Conservation (phyloP, 2,797 vertebrate genomes). For the Onychomys arenicola region DNA sequence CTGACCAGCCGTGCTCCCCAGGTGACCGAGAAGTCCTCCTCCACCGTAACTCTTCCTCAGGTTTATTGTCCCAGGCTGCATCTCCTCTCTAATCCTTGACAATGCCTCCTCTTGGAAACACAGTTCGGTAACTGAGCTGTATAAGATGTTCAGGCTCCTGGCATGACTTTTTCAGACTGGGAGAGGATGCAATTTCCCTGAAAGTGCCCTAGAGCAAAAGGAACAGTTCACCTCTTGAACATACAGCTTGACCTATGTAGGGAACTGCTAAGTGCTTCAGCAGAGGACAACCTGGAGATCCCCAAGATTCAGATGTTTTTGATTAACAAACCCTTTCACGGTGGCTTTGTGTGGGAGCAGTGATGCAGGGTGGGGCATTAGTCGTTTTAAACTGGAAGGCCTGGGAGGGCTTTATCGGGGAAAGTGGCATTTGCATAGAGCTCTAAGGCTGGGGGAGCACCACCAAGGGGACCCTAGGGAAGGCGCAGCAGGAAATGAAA, state of each 20-base stretch:
- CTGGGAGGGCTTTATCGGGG: neutral
- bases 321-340: neutral
- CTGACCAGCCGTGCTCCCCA: neutral
- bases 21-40: neutral
- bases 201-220: neutral
- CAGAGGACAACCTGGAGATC: neutral
- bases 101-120: neutral
- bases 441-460: neutral
- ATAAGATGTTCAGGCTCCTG: neutral
- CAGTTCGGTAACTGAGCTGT: neutral
- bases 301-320: neutral
- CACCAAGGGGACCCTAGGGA: neutral
- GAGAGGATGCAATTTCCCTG: neutral
- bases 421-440: neutral
- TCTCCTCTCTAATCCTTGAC: neutral
- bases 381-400: neutral
- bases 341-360: neutral
- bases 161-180: neutral
- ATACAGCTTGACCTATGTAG: neutral
- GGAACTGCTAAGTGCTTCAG: slow-evolving; percentile 14
- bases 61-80: neutral
- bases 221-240: neutral
- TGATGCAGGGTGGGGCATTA: neutral
- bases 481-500: neutral
- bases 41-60: slow-evolving; percentile 57